These are phyloP conservation scores for Neodon shergylaensis DNA, from an alignment of 2,113 vertebrate genomes.

Conservation along the genomic window DNA sequence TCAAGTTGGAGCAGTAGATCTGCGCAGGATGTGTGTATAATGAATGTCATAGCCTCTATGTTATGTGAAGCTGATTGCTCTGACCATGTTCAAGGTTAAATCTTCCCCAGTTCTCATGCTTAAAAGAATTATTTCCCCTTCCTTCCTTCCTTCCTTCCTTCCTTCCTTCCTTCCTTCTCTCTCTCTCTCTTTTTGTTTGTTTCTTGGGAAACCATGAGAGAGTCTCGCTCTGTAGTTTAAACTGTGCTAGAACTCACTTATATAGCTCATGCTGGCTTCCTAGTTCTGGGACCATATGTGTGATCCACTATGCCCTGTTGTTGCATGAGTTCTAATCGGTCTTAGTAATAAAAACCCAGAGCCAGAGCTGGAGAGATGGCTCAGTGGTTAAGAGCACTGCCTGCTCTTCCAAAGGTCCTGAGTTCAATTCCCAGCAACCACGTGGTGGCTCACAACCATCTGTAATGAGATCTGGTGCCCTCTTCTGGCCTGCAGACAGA, in stretches of 20 bases:
- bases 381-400: too few relatives aligned
- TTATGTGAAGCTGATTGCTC: not conserved
- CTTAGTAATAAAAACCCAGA: too few relatives aligned
- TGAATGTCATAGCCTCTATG: not conserved
- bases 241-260: not conserved
- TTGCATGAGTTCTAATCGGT: too few relatives aligned
- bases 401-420: too few relatives aligned
- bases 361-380: too few relatives aligned
- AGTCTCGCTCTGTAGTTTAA: not conserved
- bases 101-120: not conserved
- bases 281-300: not conserved
- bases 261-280: not conserved
- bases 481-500: too few relatives aligned
- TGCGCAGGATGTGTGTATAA: not conserved
- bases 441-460: too few relatives aligned
- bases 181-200: not conserved
- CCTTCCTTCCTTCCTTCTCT: not conserved
- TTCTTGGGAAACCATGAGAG: not conserved
- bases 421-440: too few relatives aligned
- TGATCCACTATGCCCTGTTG: not conserved
- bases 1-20: not conserved
- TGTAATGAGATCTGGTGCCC: too few relatives aligned
- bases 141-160: too few relatives aligned
- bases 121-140: not conserved
- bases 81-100: not conserved